phyloP scores from a whole-genome alignment of 2,797 vertebrate genomes.

The Oryzias dopingdopingensis region DNA sequence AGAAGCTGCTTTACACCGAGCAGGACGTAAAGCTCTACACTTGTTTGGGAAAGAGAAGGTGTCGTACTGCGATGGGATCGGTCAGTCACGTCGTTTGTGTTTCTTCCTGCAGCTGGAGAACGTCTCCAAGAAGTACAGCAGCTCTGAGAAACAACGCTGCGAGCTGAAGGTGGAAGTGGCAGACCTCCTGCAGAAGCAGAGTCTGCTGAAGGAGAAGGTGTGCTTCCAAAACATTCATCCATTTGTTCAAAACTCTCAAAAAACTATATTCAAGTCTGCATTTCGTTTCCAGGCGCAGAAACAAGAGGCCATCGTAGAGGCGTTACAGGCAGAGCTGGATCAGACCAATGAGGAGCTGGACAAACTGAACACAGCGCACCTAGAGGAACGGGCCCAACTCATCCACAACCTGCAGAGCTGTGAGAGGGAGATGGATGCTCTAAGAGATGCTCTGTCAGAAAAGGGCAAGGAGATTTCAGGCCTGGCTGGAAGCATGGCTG shows the following conservation, averaged over 20 bases:
- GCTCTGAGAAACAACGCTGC: constrained; percentile 76
- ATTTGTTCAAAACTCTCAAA: not conserved
- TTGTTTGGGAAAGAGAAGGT: too few species aligned
- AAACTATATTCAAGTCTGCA: not conserved
- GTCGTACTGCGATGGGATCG: too few species aligned
- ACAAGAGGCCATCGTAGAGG: constrained; percentile 80
- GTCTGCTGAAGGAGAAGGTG: constrained; percentile 85
- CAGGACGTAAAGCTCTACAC: constrained; percentile 66
- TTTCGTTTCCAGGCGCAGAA: constrained; percentile 77
- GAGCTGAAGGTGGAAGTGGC: constrained; percentile 77
- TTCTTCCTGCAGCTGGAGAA: constrained; percentile 75
- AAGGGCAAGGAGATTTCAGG: constrained; percentile 83
- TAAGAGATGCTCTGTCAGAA: constrained; percentile 82
- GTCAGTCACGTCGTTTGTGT: not conserved
- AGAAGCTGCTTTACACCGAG: constrained; percentile 81
- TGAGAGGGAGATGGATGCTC: constrained; percentile 87
- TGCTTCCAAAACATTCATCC: not conserved
- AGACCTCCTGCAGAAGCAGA: constrained; percentile 82
- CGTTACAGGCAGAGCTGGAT: constrained; percentile 82
- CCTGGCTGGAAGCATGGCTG: constrained; percentile 75
- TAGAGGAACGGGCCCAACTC: constrained; percentile 87
- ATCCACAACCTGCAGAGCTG: constrained; percentile 88
- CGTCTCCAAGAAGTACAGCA: constrained; percentile 71
- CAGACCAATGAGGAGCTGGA: constrained; percentile 91
- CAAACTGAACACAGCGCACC: constrained; percentile 83